Evolutionary conservation across 2,797 vertebrate species (phyloP), one percentile per base, ranked within the genome.

Genomic region (Mus caroli): DNA sequence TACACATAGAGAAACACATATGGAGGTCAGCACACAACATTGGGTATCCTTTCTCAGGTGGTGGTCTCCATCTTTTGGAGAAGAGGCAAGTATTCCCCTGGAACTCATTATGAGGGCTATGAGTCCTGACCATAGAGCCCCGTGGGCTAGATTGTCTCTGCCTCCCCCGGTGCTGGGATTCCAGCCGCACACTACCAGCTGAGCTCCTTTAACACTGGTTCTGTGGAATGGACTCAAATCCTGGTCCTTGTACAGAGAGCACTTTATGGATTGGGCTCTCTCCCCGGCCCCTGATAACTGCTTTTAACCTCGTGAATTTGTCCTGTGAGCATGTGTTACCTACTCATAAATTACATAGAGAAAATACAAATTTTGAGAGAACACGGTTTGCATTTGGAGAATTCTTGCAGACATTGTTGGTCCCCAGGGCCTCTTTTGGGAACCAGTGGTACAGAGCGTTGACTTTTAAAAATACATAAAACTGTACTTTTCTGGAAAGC

Each of bases 391-490:
- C 89, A 77, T 43, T 31, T 76, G 64, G 73, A 94, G 88, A 88
- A 79, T 37, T 50, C 88, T 94, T 94, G 56, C 34, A 77, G 93
- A 92, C 50, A 85, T 4, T 31, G 52, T 75, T 50, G 40, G 43
- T 92, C 78, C 75, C 90, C 17, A 20, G 85, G 75, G 88, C 31
- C 92, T 90, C 95, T 34, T 96, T 24, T 1, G 10, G 85, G 96
- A 91, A 82, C 37, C 86, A 88, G 24, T 52, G 60, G 92, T 88
- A 94, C 67, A 46, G 87, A 85, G 80, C 86, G 78, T 93, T 96
- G 95, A 92, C 93, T 90, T 97, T 97, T 97, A 94, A 96, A 95
- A 94, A 96, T 52, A 93, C 82, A 85, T 58, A 83, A 92, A 94
- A 37, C 15, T 77, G 52, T 96, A 67, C 79, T 90, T 93, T 86